Evolutionary conservation across 2,113 vertebrate genomes (phyloP).

Genomic region (Bufo gargarizans): DNA sequence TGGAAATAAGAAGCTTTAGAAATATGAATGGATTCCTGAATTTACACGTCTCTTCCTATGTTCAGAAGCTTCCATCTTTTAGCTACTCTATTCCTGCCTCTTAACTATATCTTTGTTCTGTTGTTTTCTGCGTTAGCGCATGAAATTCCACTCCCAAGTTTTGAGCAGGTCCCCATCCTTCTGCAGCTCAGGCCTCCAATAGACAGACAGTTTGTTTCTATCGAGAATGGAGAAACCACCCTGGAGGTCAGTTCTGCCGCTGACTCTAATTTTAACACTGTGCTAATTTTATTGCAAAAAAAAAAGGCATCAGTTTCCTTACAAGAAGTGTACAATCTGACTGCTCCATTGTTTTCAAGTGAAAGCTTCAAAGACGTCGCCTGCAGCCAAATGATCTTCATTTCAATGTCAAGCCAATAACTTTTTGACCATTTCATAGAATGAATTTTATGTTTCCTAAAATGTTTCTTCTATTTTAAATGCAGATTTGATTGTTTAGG

Average conservation of each 20-base stretch:
- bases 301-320: too few relatives aligned
- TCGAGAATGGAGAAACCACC: not conserved
- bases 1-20: not conserved
- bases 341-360: not conserved
- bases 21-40: not conserved
- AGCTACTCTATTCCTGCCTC: not conserved
- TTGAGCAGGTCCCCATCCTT: not conserved
- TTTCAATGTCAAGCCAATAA: not conserved
- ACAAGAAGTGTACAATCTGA: not conserved
- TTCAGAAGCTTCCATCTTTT: too few relatives aligned
- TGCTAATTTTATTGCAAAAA: not conserved
- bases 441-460: not conserved
- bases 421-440: not conserved
- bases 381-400: constrained; percentile 20
- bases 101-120: not conserved
- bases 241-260: not conserved
- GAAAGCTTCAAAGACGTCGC: constrained; percentile 29
- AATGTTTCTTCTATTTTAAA: not conserved
- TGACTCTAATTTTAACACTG: not conserved
- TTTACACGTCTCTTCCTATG: not conserved
- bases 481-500: too few relatives aligned
- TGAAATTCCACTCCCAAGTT: not conserved
- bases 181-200: not conserved
- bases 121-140: not conserved
- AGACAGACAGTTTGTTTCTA: not conserved